Evolutionary conservation across 2,113 vertebrate species (phyloP), one percentile per base, ranked within the genome.

Genomic region (Merops nubicus): DNA sequence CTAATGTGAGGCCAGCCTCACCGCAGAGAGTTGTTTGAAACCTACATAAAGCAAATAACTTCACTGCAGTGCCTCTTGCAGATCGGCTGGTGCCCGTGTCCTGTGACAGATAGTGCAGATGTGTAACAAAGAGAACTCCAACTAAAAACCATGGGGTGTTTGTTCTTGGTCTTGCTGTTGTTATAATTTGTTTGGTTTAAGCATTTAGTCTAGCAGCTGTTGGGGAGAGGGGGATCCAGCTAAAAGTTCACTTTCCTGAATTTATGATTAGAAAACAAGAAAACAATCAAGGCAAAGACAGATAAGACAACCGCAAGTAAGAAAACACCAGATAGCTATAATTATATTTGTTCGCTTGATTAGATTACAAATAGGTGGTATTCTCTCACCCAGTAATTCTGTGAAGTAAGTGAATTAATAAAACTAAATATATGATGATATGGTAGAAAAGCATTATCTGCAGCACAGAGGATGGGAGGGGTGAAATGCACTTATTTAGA

Each of bases 271-370:
- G 47, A 68, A 93, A 92, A 93, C 86, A 96, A 91, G 70, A 88
- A 95, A 96, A 91, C 42, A 86, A 84, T 78, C 54, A 91, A 89
- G 57, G 72, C 48, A 89, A 89, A 95, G 73, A 57, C 12, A 83
- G 82, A 88, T 87, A 93, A 93, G 80, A 89, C 34, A 74, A 92
- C 68, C 75, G 77, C 86, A 78, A 85, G 68, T 78, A 89, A 88
- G 78, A 88, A 75, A 92, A 92, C 45, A 90, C 23, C 38, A 86
- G 79, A 92, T 70, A 91, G 47, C 51, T 89, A 70, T 96, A 92
- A 96, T 95, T 92, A 91, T 86, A 85, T 88, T 92, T 91, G 63
- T 77, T 90, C 96, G 65, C 88, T 90, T 95, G 83, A 91, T 96
- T 95, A 86, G 88, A 86, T 87, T 96, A 64, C 76, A 92, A 84